These are phyloP conservation scores for Yasuhikotakia modesta DNA, from an alignment of 2,797 vertebrate genomes.

Conservation along the genomic window DNA sequence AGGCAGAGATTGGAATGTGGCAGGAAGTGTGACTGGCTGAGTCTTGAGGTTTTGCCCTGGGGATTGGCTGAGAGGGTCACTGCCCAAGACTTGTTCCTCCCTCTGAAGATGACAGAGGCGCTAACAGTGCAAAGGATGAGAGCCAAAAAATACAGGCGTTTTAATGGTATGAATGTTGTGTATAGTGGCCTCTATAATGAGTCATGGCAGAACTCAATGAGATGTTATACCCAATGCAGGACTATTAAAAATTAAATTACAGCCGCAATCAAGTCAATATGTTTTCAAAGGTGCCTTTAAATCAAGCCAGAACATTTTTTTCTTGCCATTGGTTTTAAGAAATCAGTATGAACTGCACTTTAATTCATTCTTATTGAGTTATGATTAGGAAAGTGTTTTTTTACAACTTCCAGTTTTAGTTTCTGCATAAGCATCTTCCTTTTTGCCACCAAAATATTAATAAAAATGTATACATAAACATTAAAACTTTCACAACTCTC, in stretches of 20 bases:
- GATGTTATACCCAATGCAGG: background rate
- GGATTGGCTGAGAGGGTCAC: constrained; percentile 53
- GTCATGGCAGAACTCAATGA: constrained; percentile 2
- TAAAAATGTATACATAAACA: background rate
- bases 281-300: background rate
- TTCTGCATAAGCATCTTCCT: background rate
- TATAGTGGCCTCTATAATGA: constrained; percentile 5
- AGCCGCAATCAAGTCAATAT: constrained; percentile 6
- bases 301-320: background rate
- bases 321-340: background rate
- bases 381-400: background rate
- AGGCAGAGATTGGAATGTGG: constrained; percentile 56
- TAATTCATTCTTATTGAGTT: background rate
- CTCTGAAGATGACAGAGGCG: constrained; percentile 15
- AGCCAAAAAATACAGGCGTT: constrained; percentile 11
- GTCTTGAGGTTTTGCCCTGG: constrained; percentile 51
- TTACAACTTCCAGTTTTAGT: background rate
- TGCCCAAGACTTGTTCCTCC: constrained; percentile 32
- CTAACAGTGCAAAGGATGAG: constrained; percentile 9
- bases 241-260: constrained; percentile 27
- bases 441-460: background rate
- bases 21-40: constrained; percentile 24
- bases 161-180: constrained; percentile 6
- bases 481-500: background rate
- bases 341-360: background rate